A percentile compares a stretch with the other conserved stretches of the same genome.
phyloP scores from a whole-genome alignment of 2,113 vertebrate genomes.

The Vireo altiloquus region DNA sequence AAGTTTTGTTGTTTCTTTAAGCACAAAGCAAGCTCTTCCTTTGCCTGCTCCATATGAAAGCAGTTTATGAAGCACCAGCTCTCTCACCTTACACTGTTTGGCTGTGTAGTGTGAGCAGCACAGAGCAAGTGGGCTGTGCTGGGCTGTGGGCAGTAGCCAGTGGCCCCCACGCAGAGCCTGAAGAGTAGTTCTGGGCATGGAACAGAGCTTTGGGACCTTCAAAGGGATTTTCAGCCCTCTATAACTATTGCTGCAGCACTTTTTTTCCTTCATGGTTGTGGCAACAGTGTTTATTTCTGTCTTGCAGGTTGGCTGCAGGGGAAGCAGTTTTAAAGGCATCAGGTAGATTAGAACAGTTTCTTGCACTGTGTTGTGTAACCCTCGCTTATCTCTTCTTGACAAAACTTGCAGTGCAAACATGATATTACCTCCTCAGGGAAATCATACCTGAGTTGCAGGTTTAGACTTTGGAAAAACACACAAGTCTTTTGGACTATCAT shows the following conservation, averaged over 20 bases:
- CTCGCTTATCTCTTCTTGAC: background rate
- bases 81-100: background rate
- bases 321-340: background rate
- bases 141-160: rapidly evolving
- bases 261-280: background rate
- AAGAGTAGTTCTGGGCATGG: background rate
- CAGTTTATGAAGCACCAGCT: background rate
- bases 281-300: background rate
- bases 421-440: background rate
- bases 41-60: background rate
- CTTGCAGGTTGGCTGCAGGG: background rate
- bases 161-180: background rate
- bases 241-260: background rate
- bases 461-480: background rate
- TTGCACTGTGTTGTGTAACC: background rate
- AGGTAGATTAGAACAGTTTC: background rate
- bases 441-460: background rate
- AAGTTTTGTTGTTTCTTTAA: background rate
- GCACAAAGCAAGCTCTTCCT: background rate
- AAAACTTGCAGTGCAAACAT: background rate
- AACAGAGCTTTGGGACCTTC: background rate
- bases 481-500: background rate
- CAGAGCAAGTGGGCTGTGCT: background rate
- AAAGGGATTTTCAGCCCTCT: background rate
- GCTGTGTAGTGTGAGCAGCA: background rate